Conservation (phyloP, 2,888 invertebrate genomes). For the Panzeria rudis region DNA sequence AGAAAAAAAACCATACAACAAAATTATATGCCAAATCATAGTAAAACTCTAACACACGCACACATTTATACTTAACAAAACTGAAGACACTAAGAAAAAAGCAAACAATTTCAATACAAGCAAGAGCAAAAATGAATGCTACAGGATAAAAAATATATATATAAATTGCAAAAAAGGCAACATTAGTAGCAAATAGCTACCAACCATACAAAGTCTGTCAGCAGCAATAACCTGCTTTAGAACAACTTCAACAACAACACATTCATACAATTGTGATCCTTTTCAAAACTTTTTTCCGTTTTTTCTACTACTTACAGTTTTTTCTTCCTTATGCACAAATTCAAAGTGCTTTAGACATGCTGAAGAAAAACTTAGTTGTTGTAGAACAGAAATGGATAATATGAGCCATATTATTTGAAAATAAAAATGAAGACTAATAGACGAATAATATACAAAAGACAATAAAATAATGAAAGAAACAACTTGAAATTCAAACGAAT, state of each 20-base stretch:
- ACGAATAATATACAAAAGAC: conserved; percentile 37
- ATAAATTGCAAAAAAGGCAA: conserved; percentile 42
- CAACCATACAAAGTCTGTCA: conserved; percentile 1
- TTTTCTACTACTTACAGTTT: conserved; percentile 8
- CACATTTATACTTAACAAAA: conserved; percentile 25
- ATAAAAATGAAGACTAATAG: conserved; percentile 51
- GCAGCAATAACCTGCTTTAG: conserved; percentile 40
- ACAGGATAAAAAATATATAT: conserved; percentile 43
- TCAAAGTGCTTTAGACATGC: conserved; percentile 29
- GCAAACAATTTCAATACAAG: conserved; percentile 35
- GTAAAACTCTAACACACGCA: conserved; percentile 34
- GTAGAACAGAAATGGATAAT: conserved; percentile 2
- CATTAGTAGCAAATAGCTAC: conserved; percentile 38
- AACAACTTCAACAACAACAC: conserved; percentile 28
- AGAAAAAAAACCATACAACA: conserved; percentile 25
- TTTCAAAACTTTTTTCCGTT: conserved; percentile 36
- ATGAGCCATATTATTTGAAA: conserved; percentile 31
- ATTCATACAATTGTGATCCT: conserved; percentile 21
- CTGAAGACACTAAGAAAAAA: conserved; percentile 22
- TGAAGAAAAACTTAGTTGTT: conserved; percentile 13
- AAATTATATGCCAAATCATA: conserved; percentile 65
- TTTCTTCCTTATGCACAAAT: conserved; percentile 15
- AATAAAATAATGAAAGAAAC: background rate
- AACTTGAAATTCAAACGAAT: conserved; percentile 58
- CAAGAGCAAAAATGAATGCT: conserved; percentile 42